Evolutionary conservation across 2,888 invertebrate genomes (phyloP).

Genomic region (Thereva nobilitata): DNA sequence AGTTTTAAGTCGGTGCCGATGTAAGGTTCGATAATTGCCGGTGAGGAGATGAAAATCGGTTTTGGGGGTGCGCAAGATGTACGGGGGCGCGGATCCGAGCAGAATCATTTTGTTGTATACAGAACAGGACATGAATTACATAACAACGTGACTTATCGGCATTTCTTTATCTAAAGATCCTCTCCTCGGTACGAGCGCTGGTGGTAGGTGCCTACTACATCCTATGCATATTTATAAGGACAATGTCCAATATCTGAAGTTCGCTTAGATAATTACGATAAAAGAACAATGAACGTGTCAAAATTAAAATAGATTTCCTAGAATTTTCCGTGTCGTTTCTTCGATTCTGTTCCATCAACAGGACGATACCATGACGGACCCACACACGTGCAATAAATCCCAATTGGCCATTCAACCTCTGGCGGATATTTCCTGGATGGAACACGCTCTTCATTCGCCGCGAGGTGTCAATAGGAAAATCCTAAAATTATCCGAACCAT

Average conservation of each 20-base stretch:
- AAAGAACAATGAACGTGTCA: no score
- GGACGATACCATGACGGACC: no score
- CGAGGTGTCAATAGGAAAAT: no score
- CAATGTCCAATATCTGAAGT: background rate
- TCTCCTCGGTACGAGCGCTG: slow-evolving; percentile 1
- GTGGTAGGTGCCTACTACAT: slow-evolving; percentile 9
- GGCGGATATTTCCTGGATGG: no score
- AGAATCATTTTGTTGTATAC: slow-evolving; percentile 25
- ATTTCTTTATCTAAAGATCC: slow-evolving; percentile 26
- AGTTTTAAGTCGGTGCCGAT: slow-evolving; percentile 29
- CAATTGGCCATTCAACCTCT: no score
- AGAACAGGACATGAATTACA: slow-evolving; percentile 37
- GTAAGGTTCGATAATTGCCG: slow-evolving; percentile 35
- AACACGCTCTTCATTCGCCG: no score
- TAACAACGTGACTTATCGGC: slow-evolving; percentile 40
- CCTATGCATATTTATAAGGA: slow-evolving; percentile 36
- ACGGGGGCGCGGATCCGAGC: background rate
- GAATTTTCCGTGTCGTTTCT: no score
- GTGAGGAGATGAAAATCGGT: slow-evolving; percentile 33
- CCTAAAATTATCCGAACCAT: no score
- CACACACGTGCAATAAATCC: no score
- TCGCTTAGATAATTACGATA: no score
- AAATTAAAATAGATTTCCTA: no score
- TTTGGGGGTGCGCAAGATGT: slow-evolving; percentile 28
- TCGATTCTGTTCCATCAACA: no score